Base-by-base conservation (phyloP, 2,888 invertebrate genomes). In the Tanypteryx hageni region DNA sequence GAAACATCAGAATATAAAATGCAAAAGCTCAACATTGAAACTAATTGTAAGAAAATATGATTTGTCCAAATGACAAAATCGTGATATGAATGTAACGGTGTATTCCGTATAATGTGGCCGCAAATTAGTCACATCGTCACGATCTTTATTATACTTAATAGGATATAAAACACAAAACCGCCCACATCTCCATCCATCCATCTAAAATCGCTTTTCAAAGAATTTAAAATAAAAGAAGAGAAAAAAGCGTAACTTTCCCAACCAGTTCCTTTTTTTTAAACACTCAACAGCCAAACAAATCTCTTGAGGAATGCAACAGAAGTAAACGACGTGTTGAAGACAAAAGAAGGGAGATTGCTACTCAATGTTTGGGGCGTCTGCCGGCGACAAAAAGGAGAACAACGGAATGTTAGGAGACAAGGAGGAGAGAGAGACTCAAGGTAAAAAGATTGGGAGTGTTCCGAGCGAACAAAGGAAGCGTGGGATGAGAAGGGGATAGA, bases 391-490 rank as follows among this genome's bases (percentile, higher is more conserved):
- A n/a, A 68, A 76, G 76, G 64, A 4, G 89, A 7, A 44, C 44
- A 44, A 16, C 16, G 61, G 31, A 31, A 61, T 22, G 86, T 18
- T 31, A 89, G 89, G 59, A 18, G 89, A 89, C 13, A 31, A 86
- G 31, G 31, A 59, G 14, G 86, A 58, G 18, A 27, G 86, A 58
- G 8, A 76, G 64, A 64, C 44, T 89, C 89, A 89, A 89, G 89
- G 89, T 58, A 89, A 89, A 89, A 89, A 44, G 61, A 64, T 31
- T 44, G 86, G 89, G 89, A 89, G 61, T 89, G 89, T 89, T 89
- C 44, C 44, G 64, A 44, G 64, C 44, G 89, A 89, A 89, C 89
- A 89, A 89, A 89, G 89, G 61, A 18, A 56, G 89, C 64, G 89
- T 64, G 68, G 89, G 89, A 89, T 89, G 86, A 18, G 11, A 56